These are phyloP conservation scores for Chloroceryle inda DNA, from an alignment of 2,797 vertebrate species.

Conservation along the genomic window DNA sequence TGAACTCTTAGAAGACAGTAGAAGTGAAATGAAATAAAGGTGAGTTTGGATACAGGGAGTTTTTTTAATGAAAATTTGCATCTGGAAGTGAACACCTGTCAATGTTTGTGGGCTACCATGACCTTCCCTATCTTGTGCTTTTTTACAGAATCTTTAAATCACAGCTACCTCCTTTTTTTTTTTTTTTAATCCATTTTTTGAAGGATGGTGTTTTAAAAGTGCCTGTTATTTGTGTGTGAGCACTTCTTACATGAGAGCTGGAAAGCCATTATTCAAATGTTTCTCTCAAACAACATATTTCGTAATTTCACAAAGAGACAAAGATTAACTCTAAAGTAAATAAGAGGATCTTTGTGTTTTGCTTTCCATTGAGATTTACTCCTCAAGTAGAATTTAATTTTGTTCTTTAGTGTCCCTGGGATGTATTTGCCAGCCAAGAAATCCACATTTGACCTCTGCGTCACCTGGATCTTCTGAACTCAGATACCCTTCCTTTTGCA, in stretches of 20 bases:
- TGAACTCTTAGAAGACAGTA: background rate
- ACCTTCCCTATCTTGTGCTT: background rate
- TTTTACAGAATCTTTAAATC: background rate
- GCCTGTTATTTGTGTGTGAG: background rate
- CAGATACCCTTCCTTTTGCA: background rate
- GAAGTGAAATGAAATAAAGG: background rate
- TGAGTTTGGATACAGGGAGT: background rate
- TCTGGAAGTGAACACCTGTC: background rate
- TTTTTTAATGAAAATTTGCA: background rate
- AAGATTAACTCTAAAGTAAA: background rate
- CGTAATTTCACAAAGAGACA: background rate
- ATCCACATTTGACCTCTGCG: background rate
- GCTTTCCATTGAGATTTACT: background rate
- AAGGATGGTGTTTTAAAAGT: background rate
- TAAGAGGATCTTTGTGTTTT: background rate
- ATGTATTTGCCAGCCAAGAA: background rate
- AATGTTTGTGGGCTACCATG: background rate
- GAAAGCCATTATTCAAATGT: background rate
- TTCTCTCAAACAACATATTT: background rate
- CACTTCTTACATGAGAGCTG: rapidly evolving
- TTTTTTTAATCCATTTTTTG: background rate
- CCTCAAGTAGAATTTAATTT: background rate
- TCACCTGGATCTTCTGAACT: background rate
- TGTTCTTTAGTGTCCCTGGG: background rate
- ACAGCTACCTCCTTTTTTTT: background rate